phyloP scores from a whole-genome alignment of 1,140 invertebrate species.

The Steinernema feltiae region DNA sequence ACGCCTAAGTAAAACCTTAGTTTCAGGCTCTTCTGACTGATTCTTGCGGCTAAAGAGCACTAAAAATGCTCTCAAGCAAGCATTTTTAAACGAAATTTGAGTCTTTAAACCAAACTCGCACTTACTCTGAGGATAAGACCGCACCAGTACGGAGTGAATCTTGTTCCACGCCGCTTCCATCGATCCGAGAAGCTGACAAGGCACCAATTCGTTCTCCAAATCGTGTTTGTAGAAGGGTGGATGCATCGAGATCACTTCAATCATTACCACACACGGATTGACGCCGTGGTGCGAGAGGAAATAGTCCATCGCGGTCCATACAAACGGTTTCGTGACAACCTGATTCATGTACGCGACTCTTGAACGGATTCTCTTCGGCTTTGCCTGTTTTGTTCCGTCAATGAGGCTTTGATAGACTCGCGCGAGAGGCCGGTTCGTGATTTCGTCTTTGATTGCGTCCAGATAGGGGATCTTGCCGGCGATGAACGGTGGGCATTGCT shows the following conservation, averaged over 20 bases:
- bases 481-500: background rate
- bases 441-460: too few species aligned
- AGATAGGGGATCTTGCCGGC: background rate
- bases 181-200: background rate
- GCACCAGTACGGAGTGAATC: background rate
- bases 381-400: background rate
- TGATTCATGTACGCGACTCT: background rate
- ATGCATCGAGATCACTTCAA: background rate
- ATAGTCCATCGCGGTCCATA: background rate
- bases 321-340: background rate
- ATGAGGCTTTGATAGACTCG: too few species aligned
- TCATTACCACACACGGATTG: background rate
- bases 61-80: too few species aligned
- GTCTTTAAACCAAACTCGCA: too few species aligned
- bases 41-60: too few species aligned
- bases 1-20: too few species aligned
- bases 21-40: too few species aligned
- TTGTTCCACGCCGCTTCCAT: background rate
- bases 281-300: background rate
- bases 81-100: too few species aligned
- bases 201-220: background rate
- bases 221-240: background rate
- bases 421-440: too few species aligned
- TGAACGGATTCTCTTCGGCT: background rate
- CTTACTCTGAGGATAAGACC: background rate